These are phyloP conservation scores for Ectobius pallidus DNA, from an alignment of 2,888 invertebrate genomes.

Conservation along the genomic window DNA sequence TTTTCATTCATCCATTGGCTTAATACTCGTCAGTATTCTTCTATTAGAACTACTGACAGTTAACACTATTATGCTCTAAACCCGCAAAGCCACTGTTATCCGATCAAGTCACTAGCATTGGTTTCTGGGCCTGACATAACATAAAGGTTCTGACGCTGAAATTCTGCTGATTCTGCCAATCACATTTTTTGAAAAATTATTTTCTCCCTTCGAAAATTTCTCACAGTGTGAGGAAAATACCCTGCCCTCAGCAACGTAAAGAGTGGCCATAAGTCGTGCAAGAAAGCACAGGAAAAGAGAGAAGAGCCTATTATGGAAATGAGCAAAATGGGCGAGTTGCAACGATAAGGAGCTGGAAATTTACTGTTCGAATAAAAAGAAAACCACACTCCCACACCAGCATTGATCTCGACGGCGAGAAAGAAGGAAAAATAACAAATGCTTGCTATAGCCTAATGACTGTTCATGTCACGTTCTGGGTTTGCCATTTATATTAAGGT, in stretches of 20 bases:
- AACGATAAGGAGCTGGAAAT: slow-evolving; percentile 18
- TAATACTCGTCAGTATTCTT: too few species aligned
- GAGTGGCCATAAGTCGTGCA: slow-evolving; percentile 8
- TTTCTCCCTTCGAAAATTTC: too few species aligned
- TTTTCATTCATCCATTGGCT: too few species aligned
- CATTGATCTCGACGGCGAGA: background rate
- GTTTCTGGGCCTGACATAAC: background rate
- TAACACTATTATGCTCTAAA: background rate
- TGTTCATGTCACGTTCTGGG: too few species aligned
- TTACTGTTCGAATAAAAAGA: background rate
- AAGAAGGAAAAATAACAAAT: background rate
- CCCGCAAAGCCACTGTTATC: too few species aligned
- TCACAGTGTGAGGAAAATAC: background rate
- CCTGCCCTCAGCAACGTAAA: background rate
- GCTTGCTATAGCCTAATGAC: too few species aligned
- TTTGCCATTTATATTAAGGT: too few species aligned
- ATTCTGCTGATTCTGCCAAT: slow-evolving; percentile 12
- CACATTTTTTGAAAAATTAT: background rate
- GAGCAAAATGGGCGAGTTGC: slow-evolving; percentile 22
- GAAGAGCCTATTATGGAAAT: slow-evolving; percentile 33
- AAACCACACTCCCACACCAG: background rate
- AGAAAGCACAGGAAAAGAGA: background rate
- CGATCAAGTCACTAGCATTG: too few species aligned
- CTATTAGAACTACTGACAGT: too few species aligned
- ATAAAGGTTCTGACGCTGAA: background rate